Evolutionary conservation across 2,797 vertebrate species (phyloP), one percentile per base, ranked within the genome.

Genomic region (Pygocentrus nattereri): DNA sequence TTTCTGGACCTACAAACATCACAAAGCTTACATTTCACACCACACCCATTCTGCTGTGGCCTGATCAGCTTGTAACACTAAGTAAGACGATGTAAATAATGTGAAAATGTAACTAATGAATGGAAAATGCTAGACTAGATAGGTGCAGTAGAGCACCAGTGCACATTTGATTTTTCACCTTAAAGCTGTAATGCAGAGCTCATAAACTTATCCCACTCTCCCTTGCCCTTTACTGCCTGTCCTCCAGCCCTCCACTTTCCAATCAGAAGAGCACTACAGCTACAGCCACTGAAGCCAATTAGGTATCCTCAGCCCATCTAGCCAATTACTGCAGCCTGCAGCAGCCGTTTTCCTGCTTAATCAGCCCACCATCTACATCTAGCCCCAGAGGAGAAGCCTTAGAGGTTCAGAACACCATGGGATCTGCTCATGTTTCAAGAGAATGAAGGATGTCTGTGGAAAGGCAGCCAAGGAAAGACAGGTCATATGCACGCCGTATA

Each of bases 251-350:
- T 65, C 90, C 90, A 90, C 92, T 92, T 91, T 89, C 77, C 88
- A 89, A 85, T 85, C 82, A 90, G 87, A 92, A 93, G 92, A 87
- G 91, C 91, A 89, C 91, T 93, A 88, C 80, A 85, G 85, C 31
- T 88, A 86, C 86, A 85, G 87, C 88, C 88, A 91, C 91, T 91
- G 90, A 90, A 85, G 84, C 87, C 93, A 93, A 94, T 94, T 93
- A 93, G 89, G 75, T 85, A 91, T 91, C 88, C 86, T 81, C 88
- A 87, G 90, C 84, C 56, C 86, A 88, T 88, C 87, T 88, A 87
- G 91, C 93, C 92, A 93, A 91, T 92, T 92, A 92, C 90, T 75
- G 84, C 83, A 81, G 69, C 59, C 56, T 16, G 84, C 83, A 73
- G 82, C 83, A 82, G 89, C 89, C 49, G 82, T 86, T 85, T 81